phyloP scores from a whole-genome alignment of 2,113 vertebrate genomes.

The Hemicordylus capensis region DNA sequence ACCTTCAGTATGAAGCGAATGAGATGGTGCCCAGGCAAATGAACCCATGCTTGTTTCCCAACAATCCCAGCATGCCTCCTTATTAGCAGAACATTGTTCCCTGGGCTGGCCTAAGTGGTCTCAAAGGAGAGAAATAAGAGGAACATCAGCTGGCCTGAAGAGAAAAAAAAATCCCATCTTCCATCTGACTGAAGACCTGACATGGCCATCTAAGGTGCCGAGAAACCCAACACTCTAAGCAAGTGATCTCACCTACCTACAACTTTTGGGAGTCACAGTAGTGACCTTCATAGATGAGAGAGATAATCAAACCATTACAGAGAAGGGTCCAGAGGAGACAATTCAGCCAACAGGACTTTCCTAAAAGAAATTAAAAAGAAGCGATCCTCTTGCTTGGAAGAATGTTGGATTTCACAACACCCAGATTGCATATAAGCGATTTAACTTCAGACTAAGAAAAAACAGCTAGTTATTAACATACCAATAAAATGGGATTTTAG shows the following conservation, averaged over 20 bases:
- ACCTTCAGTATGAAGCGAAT: background rate
- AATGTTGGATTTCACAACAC: background rate
- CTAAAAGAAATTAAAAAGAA: background rate
- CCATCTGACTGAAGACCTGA: background rate
- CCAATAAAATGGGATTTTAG: conserved; percentile 23
- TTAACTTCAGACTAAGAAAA: background rate
- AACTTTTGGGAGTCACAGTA: background rate
- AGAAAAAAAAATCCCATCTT: conserved; percentile 1
- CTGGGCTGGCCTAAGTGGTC: background rate
- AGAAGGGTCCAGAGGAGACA: background rate
- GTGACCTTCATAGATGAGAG: background rate
- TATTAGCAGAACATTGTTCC: background rate
- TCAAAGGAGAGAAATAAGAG: background rate
- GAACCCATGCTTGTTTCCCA: background rate
- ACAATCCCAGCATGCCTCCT: background rate
- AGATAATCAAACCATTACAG: too few species aligned
- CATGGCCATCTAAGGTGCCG: background rate
- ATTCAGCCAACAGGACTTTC: background rate
- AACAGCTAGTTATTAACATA: conserved; percentile 6
- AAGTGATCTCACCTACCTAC: background rate
- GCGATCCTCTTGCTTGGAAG: background rate
- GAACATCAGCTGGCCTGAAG: background rate
- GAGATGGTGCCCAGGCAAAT: background rate
- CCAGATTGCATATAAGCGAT: background rate
- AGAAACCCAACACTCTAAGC: background rate